Percentiles rank a stretch among this genome's conserved stretches.
phyloP scores from a whole-genome alignment of 2,888 invertebrate species.

The Dynastes maya region DNA sequence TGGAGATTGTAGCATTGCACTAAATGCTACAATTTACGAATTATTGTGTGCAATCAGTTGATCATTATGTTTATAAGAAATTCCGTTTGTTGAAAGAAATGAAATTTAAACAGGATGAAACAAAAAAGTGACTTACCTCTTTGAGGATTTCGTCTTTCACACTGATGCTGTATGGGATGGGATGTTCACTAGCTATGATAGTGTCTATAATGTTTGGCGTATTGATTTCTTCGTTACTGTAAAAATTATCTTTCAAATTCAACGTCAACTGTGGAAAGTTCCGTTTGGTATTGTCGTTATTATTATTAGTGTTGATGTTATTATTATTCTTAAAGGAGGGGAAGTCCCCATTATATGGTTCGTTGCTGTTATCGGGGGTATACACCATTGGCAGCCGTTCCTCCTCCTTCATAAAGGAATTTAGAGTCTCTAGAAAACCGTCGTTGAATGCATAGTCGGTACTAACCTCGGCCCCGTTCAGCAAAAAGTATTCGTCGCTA shows the following conservation, averaged over 20 bases:
- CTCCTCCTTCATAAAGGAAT: conserved; percentile 22
- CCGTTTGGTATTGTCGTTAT: not conserved
- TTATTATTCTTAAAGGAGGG: not conserved
- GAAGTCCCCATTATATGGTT: conserved; percentile 36
- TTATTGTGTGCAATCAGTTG: too few species aligned
- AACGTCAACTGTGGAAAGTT: conserved; percentile 26
- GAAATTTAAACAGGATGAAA: not conserved
- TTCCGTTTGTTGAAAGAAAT: not conserved
- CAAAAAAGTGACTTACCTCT: not conserved
- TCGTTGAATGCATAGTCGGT: not conserved
- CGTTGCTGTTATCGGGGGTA: conserved; percentile 55
- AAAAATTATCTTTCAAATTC: conserved; percentile 10
- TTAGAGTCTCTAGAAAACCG: conserved; percentile 5
- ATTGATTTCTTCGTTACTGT: conserved; percentile 57
- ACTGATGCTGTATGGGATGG: conserved; percentile 64
- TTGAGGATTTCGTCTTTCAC: conserved; percentile 52
- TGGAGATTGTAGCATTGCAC: too few species aligned
- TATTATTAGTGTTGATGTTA: not conserved
- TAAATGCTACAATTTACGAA: too few species aligned
- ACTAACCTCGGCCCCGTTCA: conserved; percentile 1
- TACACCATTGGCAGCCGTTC: conserved; percentile 45
- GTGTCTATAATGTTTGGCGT: conserved; percentile 71
- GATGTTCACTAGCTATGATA: conserved; percentile 56
- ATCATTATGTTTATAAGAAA: too few species aligned
- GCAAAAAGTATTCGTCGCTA: conserved; percentile 20